Percentiles rank a stretch among this genome's conserved stretches.
Conservation (phyloP, 2,888 invertebrate genomes). For the Oscheius sp. region DNA sequence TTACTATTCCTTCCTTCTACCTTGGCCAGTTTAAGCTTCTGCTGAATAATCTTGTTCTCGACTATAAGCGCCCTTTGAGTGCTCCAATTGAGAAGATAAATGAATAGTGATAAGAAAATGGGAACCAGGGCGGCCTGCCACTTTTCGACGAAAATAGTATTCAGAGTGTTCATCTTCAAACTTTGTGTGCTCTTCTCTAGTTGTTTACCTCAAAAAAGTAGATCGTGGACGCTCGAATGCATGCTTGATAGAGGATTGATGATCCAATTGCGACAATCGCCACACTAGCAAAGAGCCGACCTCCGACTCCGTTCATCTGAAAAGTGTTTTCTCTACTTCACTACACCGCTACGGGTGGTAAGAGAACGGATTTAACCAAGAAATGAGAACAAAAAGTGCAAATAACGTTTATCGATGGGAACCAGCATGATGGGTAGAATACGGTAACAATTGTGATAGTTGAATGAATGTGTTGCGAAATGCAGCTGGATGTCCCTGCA, state of each 20-base stretch:
- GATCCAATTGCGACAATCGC: constrained; percentile 31
- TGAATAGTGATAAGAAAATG: constrained; percentile 47
- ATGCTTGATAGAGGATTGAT: constrained; percentile 52
- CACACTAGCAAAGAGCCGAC: constrained; percentile 38
- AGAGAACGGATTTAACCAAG: constrained; percentile 37
- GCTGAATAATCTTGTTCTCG: constrained; percentile 18
- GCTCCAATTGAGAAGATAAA: constrained; percentile 56
- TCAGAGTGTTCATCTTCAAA: constrained; percentile 52
- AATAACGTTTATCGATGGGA: constrained; percentile 38
- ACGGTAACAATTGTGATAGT: no score
- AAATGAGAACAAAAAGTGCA: constrained; percentile 20
- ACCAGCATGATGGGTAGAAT: constrained; percentile 34
- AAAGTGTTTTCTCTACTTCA: not conserved
- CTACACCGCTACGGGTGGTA: constrained; percentile 29
- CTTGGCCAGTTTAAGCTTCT: constrained; percentile 23
- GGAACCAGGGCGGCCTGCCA: constrained; percentile 53
- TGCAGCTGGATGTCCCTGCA: not conserved
- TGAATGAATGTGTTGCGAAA: no score
- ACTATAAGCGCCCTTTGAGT: constrained; percentile 30
- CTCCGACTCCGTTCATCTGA: constrained; percentile 43
- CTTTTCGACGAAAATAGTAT: constrained; percentile 52
- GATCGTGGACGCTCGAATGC: constrained; percentile 55
- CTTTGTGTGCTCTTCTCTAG: not conserved
- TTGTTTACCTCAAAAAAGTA: constrained; percentile 61
- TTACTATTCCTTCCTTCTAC: not conserved